Conservation (phyloP, 2,888 invertebrate species). For the Anorthoa munda region DNA sequence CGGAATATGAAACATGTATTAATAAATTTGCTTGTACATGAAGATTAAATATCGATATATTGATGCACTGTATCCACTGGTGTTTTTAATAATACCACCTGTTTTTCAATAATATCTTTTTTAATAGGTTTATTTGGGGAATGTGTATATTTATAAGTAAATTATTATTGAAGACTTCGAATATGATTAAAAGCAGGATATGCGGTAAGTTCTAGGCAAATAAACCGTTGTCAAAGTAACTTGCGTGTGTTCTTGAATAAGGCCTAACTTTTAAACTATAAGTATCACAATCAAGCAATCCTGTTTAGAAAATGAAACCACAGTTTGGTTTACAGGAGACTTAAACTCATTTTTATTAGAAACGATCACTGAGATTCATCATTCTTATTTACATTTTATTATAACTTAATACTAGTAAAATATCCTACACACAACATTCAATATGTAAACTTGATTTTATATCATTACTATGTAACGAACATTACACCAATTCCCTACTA, state of each 20-base stretch:
- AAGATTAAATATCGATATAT: conserved; percentile 94
- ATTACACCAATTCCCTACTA: conserved; percentile 25
- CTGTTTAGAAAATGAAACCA: conserved; percentile 36
- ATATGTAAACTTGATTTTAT: conserved; percentile 38
- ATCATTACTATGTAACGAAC: conserved; percentile 27
- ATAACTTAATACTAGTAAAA: conserved; percentile 36
- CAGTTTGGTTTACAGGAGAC: conserved; percentile 24
- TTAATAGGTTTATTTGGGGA: conserved; percentile 89
- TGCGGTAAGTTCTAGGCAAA: conserved; percentile 89
- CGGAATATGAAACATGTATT: conserved; percentile 89
- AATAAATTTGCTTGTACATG: conserved; percentile 94
- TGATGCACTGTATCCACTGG: conserved; percentile 93
- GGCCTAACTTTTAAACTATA: conserved; percentile 59
- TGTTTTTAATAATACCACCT: conserved; percentile 90
- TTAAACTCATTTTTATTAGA: conserved; percentile 48
- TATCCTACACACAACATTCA: conserved; percentile 34
- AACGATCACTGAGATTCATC: conserved; percentile 57
- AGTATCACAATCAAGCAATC: conserved; percentile 25
- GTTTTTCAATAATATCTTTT: conserved; percentile 81
- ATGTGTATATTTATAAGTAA: conserved; percentile 90
- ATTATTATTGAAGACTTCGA: conserved; percentile 89
- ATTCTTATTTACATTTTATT: conserved; percentile 55
- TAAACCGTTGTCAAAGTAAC: conserved; percentile 88
- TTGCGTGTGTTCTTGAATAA: conserved; percentile 86
- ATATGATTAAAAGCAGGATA: conserved; percentile 86